A percentile compares a stretch with the other conserved stretches of the same genome.
phyloP scores from a whole-genome alignment of 2,797 vertebrate species.

The Coregonus sp. region DNA sequence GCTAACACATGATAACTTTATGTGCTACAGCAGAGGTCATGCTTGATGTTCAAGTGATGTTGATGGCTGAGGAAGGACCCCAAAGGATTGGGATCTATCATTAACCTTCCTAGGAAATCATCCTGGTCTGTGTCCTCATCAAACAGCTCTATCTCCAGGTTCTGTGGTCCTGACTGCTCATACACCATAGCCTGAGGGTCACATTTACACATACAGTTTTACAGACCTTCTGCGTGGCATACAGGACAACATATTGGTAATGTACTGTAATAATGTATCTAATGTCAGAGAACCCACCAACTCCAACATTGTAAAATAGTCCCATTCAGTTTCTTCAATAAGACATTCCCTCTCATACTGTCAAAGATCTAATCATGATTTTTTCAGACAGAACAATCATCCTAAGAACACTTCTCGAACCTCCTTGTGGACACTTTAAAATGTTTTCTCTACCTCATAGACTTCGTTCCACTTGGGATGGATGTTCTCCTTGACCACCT shows the following conservation, averaged over 20 bases:
- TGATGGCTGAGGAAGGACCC: neutral
- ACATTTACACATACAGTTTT: conserved; percentile 5
- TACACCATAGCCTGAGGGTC: conserved; percentile 80
- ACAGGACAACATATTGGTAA: too few species aligned
- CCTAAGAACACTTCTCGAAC: neutral
- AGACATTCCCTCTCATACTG: too few species aligned
- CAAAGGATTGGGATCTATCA: conserved; percentile 14
- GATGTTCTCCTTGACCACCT: conserved; percentile 87
- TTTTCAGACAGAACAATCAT: too few species aligned
- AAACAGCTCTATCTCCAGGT: conserved; percentile 87
- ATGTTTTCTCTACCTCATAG: conserved; percentile 82
- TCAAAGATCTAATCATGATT: too few species aligned
- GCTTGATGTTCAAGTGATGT: neutral
- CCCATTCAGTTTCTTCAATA: neutral
- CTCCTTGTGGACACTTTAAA: neutral
- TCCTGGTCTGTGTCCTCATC: conserved; percentile 96
- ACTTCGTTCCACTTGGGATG: conserved; percentile 94
- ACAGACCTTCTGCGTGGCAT: neutral
- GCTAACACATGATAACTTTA: neutral
- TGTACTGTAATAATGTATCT: too few species aligned
- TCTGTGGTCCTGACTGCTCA: conserved; percentile 75
- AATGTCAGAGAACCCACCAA: too few species aligned
- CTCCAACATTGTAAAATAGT: neutral
- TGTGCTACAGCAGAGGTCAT: neutral
- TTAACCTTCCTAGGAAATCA: conserved; percentile 90